Base-by-base conservation (phyloP, 2,888 invertebrate species). In the Aphidius colemani region DNA sequence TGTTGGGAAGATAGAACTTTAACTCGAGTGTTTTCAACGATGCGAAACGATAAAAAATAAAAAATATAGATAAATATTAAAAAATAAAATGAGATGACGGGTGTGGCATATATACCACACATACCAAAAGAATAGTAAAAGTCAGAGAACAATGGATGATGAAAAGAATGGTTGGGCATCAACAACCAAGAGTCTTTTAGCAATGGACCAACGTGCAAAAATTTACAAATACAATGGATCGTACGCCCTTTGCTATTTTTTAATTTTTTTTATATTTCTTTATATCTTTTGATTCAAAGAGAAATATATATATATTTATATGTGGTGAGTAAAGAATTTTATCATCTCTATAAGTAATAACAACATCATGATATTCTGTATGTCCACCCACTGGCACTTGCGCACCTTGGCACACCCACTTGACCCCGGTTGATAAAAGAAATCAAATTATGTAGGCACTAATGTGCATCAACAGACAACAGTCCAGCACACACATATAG, bases 111-210 rank as follows among this genome's bases (percentile, higher is more conserved):
- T 30, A 30, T 30, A 30, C 30, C 30, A 30, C 30, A 30, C 30
- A 30, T 30, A 30, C 30, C 30, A 30, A 30, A 59, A 72, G 69
- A 77, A 78, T 76, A 72, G 74, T 78, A 76, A 79, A 78, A 78
- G 74, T 77, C 71, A 56, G 69, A 69, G 75, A 78, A 80, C 79
- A 79, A 79, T 79, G 76, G 79, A 69, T 75, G 73, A 74, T 70
- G 71, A 51, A 62, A 55, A 10, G 60, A 65, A 57, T 45, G 70
- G 72, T 74, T 66, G 75, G 76, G 76, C 76, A 75, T 78, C 78
- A 78, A 30, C 75, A 73, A 68, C 71, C 66, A 69, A 67, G 64
- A 66, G 59, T 50, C 30, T 30, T 30, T 39, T 11, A 51, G 73
- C 73, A 75, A 74, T 75, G 70, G 74, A 66, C 67, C 73, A 77